Percentiles rank a stretch among this genome's conserved stretches.
These are phyloP conservation scores for Anarsia innoxiella DNA, from an alignment of 2,888 invertebrate species.

Conservation along the genomic window DNA sequence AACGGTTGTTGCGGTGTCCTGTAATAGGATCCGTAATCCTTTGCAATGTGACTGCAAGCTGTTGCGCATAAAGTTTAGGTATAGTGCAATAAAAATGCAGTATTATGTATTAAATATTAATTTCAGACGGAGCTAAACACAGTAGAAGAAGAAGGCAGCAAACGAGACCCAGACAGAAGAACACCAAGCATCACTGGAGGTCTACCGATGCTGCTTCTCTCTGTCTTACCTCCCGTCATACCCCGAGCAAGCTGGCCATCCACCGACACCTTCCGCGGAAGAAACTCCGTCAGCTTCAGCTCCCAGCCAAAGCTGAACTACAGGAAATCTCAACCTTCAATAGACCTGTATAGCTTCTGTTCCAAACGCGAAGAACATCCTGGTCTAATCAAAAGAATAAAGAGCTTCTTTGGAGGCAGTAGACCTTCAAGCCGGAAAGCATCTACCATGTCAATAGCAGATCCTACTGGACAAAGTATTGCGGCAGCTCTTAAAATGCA, in stretches of 20 bases:
- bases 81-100: too few species aligned
- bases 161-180: constrained; percentile 36
- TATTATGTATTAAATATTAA: too few species aligned
- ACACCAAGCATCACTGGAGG: constrained; percentile 82
- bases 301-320: constrained; percentile 79
- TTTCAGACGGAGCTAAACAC: constrained; percentile 63
- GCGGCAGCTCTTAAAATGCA: constrained; percentile 82
- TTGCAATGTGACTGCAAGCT: too few species aligned
- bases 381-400: constrained; percentile 69
- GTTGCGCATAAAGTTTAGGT: too few species aligned
- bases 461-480: constrained; percentile 75
- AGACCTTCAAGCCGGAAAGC: constrained; percentile 80
- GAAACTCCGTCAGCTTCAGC: constrained; percentile 79
- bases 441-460: constrained; percentile 78
- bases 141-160: constrained; percentile 56
- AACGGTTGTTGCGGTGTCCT: too few species aligned
- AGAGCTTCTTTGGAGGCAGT: constrained; percentile 78
- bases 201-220: constrained; percentile 80
- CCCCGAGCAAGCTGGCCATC: constrained; percentile 87
- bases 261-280: constrained; percentile 77
- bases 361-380: constrained; percentile 73
- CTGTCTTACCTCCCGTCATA: constrained; percentile 83
- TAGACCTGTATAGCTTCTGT: constrained; percentile 76
- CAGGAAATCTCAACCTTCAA: constrained; percentile 71
- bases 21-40: too few species aligned